Conservation (phyloP, 2,888 invertebrate genomes). For the Chloroclysta siterata region DNA sequence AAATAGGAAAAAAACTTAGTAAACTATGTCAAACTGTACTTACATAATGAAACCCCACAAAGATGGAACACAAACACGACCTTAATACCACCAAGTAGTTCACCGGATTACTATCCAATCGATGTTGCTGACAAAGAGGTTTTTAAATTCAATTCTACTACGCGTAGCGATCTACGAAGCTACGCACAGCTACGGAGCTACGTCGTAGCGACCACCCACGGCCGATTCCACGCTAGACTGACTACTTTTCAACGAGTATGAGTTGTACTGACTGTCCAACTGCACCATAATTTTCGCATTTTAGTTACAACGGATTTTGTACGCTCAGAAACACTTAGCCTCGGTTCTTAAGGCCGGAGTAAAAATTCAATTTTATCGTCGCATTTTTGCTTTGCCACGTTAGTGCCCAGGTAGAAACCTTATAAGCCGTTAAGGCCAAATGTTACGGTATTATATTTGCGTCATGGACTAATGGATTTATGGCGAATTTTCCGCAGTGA, state of each 20-base stretch:
- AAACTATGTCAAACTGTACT: constrained; percentile 16
- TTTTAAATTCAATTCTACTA: constrained; percentile 48
- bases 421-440: constrained; percentile 43
- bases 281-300: constrained; percentile 50
- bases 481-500: constrained; percentile 2
- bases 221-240: constrained; percentile 61
- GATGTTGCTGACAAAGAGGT: constrained; percentile 37
- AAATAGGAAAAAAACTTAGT: neutral
- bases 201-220: constrained; percentile 65
- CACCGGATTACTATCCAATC: constrained; percentile 32
- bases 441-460: constrained; percentile 42
- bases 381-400: constrained; percentile 33
- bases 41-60: constrained; percentile 15
- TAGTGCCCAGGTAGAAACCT: constrained; percentile 39
- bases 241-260: constrained; percentile 29
- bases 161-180: constrained; percentile 42
- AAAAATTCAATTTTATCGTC: constrained; percentile 41
- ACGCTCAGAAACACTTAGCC: constrained; percentile 41
- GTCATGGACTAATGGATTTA: constrained; percentile 43
- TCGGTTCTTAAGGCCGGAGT: constrained; percentile 24
- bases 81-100: constrained; percentile 31
- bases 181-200: constrained; percentile 45
- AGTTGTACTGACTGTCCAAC: constrained; percentile 16
- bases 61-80: constrained; percentile 24
- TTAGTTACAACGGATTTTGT: constrained; percentile 43